Evolutionary conservation across 2,113 vertebrate genomes (phyloP), one percentile per base, ranked within the genome.

Genomic region (Tragelaphus buxtoni): DNA sequence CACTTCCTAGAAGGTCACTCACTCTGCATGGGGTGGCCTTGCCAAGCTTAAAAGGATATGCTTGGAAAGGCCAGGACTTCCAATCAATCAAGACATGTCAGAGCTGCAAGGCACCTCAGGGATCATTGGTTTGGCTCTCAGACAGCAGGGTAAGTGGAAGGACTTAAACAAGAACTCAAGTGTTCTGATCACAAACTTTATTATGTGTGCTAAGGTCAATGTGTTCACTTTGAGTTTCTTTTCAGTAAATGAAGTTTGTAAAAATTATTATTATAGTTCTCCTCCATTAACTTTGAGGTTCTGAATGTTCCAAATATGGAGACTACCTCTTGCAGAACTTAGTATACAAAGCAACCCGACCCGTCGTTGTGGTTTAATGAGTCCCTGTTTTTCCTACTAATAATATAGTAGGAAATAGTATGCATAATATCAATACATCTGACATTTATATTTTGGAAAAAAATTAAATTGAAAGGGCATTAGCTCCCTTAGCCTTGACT

Each of bases 401-500:
- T 90, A 72, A 24, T 9, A 30, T 4, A 76, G 60, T 61, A 61
- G 5, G 28, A 61, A 32, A 13, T 16, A 61, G 4, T 30, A 3
- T 84, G n/a, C 30, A 32, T 74, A 14, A 24, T 74, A 74, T 74
- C 69, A 74, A 42, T 18, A 24, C 26, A 45, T 76, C 14, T 88
- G 24, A 91, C 72, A 76, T 87, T 56, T 95, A 63, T 49, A 90
- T 47, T 93, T 87, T 32, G 58, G 69, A 72, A 91, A 90, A 91
- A 92, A 51, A 69, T 95, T 98, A 94, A 91, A 32, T 3, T 2
- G 17, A 90, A 58, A 96, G 82, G 60, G 58, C 51, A 91, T 94
- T 95, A 80, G 28, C 74, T 97, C 86, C 56, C 94, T 96, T 86
- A 55, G 16, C 88, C 60, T 96, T 63, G 81, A 79, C 82, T 94